A percentile compares a stretch with the other conserved stretches of the same genome.
Evolutionary conservation across 1,140 invertebrate genomes (phyloP).

Genomic region (Drosophila sulfurigaster): DNA sequence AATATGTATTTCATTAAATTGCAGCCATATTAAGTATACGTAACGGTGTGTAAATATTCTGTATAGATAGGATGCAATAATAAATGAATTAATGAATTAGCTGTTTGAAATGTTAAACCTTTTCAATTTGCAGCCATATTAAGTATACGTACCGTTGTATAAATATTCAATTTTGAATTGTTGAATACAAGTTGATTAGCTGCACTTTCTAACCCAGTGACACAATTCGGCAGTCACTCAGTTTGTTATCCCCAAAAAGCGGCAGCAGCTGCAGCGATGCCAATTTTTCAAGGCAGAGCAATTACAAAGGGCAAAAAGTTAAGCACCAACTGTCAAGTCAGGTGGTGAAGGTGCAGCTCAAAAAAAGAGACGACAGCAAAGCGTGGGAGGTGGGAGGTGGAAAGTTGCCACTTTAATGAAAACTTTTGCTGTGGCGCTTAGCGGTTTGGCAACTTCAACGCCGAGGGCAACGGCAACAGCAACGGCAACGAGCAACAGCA

Average conservation of each 20-base stretch:
- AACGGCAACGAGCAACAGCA: conserved; percentile 11
- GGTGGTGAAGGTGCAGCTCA: conserved; percentile 18
- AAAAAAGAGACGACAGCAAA: background rate
- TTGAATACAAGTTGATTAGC: background rate
- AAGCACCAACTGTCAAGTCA: conserved; percentile 47
- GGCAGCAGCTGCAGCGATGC: conserved; percentile 13
- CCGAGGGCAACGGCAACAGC: conserved; percentile 33
- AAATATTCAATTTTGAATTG: background rate
- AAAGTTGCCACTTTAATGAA: conserved; percentile 51
- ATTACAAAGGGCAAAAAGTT: conserved; percentile 54
- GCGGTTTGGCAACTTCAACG: conserved; percentile 51
- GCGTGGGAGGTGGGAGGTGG: background rate
- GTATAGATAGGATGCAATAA: too few relatives aligned
- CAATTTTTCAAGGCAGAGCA: conserved; percentile 43
- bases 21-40: too few relatives aligned
- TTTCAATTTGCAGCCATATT: too few relatives aligned
- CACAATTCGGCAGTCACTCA: conserved; percentile 21
- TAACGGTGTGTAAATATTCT: too few relatives aligned
- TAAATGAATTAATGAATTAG: too few relatives aligned
- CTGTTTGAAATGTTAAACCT: too few relatives aligned
- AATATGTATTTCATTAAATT: too few relatives aligned
- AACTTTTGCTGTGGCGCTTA: conserved; percentile 53
- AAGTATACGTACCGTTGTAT: too few relatives aligned
- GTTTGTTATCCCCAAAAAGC: conserved; percentile 3
- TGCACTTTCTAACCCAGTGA: conserved; percentile 3